Evolutionary conservation across 2,113 vertebrate species (phyloP).

Genomic region (Salvator merianae): DNA sequence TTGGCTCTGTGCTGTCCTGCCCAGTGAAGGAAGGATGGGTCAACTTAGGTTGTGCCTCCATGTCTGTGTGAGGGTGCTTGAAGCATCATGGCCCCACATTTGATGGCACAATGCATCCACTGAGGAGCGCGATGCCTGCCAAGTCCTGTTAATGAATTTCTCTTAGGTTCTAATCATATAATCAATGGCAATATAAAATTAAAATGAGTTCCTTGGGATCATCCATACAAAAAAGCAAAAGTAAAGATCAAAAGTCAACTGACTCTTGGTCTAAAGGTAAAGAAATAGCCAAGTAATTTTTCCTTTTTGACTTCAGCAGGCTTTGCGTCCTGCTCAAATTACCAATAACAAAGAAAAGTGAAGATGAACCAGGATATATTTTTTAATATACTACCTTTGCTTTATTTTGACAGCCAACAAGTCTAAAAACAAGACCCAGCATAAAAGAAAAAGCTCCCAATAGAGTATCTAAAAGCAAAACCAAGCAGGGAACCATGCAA

Average conservation of each 20-base stretch:
- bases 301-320: not conserved
- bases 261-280: not conserved
- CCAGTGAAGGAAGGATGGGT: too few relatives aligned
- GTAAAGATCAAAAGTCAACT: not conserved
- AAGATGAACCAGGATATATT: slow-evolving; percentile 30
- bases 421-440: slow-evolving; percentile 21
- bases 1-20: too few relatives aligned
- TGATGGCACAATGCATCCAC: too few relatives aligned
- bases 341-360: slow-evolving; percentile 25
- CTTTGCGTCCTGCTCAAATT: not conserved
- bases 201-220: not conserved
- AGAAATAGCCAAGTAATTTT: not conserved
- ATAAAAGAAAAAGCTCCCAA: slow-evolving; percentile 36
- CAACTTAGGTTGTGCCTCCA: too few relatives aligned
- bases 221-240: not conserved
- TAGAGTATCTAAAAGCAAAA: slow-evolving; percentile 46
- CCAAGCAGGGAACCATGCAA: slow-evolving; percentile 24
- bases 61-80: too few relatives aligned
- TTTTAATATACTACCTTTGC: slow-evolving; percentile 27
- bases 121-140: too few relatives aligned
- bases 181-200: not conserved
- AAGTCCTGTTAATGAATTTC: too few relatives aligned
- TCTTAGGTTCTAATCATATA: not conserved
- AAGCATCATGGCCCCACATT: too few relatives aligned
- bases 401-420: slow-evolving; percentile 47